A percentile compares a stretch with the other conserved stretches of the same genome.
Conservation (phyloP, 2,888 invertebrate species). For the Aelia acuminata region DNA sequence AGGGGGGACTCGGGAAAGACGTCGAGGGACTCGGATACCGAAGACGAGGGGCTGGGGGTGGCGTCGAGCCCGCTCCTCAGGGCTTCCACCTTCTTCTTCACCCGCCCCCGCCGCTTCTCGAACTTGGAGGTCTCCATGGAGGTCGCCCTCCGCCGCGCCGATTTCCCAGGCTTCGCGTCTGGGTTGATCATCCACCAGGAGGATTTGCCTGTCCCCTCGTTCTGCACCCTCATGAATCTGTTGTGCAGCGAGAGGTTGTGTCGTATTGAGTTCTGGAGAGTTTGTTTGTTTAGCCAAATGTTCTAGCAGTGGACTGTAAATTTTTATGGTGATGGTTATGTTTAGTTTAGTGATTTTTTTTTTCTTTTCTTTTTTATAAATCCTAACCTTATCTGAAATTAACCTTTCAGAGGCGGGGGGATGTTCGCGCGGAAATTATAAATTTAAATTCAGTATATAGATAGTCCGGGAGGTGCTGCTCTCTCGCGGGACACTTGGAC, state of each 20-base stretch:
- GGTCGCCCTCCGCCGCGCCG: constrained; percentile 94
- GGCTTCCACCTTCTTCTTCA: constrained; percentile 87
- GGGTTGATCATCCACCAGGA: constrained; percentile 99
- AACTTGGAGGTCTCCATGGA: constrained; percentile 98
- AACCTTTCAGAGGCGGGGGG: no score
- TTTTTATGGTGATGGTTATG: no score
- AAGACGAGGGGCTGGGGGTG: constrained; percentile 90
- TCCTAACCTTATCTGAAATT: no score
- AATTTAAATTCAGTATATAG: no score
- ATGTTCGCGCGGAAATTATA: no score
- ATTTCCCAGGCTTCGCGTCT: constrained; percentile 98
- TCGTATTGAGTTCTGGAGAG: constrained; percentile 98
- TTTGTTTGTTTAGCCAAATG: no score
- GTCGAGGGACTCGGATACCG: constrained; percentile 90
- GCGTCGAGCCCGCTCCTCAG: constrained; percentile 79
- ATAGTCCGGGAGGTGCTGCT: no score
- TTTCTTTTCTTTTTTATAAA: no score
- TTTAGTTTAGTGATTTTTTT: no score
- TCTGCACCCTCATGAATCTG: constrained; percentile 97
- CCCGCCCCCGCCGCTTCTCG: constrained; percentile 92
- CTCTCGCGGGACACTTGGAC: no score
- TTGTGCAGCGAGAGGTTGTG: constrained; percentile 99
- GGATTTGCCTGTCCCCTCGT: constrained; percentile 97
- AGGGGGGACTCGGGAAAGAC: constrained; percentile 91
- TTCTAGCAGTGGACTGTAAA: no score